Percentiles rank a stretch among this genome's conserved stretches.
Conservation (phyloP, 2,113 vertebrate genomes). For the Jacana jacana region DNA sequence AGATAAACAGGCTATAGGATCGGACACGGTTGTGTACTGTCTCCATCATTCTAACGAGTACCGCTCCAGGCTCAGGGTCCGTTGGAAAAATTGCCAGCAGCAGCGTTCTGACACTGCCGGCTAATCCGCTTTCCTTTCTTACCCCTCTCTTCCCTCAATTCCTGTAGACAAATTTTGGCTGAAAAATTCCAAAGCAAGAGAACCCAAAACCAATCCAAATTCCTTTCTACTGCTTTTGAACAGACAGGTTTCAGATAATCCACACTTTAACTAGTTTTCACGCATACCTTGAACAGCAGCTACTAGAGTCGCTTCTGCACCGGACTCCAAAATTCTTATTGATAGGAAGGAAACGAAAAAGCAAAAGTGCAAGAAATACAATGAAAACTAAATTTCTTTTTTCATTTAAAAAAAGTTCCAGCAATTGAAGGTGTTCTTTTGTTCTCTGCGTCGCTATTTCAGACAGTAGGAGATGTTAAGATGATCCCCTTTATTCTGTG, state of each 20-base stretch:
- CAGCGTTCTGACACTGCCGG: not conserved
- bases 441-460: not conserved
- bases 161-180: not conserved
- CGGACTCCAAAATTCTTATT: not conserved
- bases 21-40: not conserved
- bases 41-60: not conserved
- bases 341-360: not conserved
- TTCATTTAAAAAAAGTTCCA: not conserved
- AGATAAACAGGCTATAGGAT: not conserved
- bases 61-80: not conserved
- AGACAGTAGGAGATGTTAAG: not conserved
- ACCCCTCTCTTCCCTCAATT: too few species aligned
- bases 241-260: not conserved
- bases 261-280: not conserved
- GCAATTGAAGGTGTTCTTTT: not conserved
- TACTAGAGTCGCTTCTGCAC: not conserved
- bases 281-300: not conserved
- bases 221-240: not conserved
- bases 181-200: not conserved
- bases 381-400: not conserved
- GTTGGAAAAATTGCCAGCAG: not conserved
- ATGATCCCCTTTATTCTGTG: not conserved
- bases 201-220: not conserved
- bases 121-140: fast-evolving
- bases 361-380: not conserved